These are phyloP conservation scores for Acridotheres tristis DNA, from an alignment of 2,797 vertebrate genomes.

Conservation along the genomic window DNA sequence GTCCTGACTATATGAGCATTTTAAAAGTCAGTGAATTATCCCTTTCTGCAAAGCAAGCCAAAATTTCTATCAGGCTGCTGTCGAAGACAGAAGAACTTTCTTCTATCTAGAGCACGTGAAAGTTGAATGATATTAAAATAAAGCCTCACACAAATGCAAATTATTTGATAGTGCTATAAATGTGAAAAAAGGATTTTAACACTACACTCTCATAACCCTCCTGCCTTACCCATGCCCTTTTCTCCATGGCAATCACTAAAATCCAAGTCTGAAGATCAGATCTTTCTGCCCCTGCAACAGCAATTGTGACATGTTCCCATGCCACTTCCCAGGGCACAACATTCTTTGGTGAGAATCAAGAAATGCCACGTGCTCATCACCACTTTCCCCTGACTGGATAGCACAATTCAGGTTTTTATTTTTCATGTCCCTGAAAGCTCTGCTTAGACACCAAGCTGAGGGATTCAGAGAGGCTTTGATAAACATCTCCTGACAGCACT, in stretches of 20 bases:
- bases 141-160: not conserved
- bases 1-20: not conserved
- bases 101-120: not conserved
- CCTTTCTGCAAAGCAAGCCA: not conserved
- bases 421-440: not conserved
- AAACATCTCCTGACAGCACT: not conserved
- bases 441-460: not conserved
- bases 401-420: not conserved
- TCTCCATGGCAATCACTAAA: not conserved
- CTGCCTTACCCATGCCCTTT: not conserved
- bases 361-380: not conserved
- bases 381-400: not conserved
- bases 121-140: not conserved
- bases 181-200: not conserved
- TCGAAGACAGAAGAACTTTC: not conserved
- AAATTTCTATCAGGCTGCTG: not conserved
- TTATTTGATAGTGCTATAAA: not conserved
- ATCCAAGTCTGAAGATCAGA: not conserved
- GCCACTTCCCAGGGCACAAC: not conserved
- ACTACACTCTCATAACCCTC: not conserved
- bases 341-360: not conserved
- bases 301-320: accelerated
- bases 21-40: not conserved
- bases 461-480: not conserved
- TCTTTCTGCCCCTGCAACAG: not conserved